phyloP scores from a whole-genome alignment of 1,140 invertebrate genomes.

The Sminthurides bifidus region DNA sequence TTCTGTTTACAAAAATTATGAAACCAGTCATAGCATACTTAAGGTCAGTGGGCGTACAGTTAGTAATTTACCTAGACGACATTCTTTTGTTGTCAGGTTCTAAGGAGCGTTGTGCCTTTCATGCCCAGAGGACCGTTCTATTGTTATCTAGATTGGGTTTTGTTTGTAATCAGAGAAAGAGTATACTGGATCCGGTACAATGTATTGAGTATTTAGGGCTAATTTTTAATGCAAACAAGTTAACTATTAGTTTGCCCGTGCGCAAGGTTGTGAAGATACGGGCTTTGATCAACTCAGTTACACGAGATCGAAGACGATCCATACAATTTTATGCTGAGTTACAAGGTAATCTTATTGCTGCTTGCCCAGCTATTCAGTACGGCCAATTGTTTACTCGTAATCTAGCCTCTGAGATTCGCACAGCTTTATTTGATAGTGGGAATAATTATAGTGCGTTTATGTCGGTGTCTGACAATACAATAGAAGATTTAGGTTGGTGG shows the following conservation, averaged over 20 bases:
- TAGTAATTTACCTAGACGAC: not conserved
- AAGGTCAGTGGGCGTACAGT: not conserved
- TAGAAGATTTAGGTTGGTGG: constrained; percentile 11
- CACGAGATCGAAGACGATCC: not conserved
- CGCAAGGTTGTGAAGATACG: constrained; percentile 2
- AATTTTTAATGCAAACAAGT: constrained; percentile 1
- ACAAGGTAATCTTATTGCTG: constrained; percentile 9
- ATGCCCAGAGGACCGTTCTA: not conserved
- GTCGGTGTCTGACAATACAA: not conserved
- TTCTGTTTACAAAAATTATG: constrained; percentile 10
- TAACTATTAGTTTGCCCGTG: constrained; percentile 1
- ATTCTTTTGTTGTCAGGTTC: not conserved
- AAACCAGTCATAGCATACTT: not conserved
- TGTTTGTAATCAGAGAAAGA: not conserved
- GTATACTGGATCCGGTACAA: not conserved
- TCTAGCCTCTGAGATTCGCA: constrained; percentile 1
- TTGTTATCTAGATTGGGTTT: not conserved
- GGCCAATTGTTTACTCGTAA: constrained; percentile 5
- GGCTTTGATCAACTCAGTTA: not conserved
- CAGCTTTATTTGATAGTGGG: not conserved
- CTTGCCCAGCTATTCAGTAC: constrained; percentile 10
- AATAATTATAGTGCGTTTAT: constrained; percentile 1
- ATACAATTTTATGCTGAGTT: not conserved
- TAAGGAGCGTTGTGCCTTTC: not conserved
- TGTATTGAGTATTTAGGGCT: constrained; percentile 11